A percentile compares a stretch with the other conserved stretches of the same genome.
Conservation (phyloP, 2,888 invertebrate genomes). For the Piscicola geometra region DNA sequence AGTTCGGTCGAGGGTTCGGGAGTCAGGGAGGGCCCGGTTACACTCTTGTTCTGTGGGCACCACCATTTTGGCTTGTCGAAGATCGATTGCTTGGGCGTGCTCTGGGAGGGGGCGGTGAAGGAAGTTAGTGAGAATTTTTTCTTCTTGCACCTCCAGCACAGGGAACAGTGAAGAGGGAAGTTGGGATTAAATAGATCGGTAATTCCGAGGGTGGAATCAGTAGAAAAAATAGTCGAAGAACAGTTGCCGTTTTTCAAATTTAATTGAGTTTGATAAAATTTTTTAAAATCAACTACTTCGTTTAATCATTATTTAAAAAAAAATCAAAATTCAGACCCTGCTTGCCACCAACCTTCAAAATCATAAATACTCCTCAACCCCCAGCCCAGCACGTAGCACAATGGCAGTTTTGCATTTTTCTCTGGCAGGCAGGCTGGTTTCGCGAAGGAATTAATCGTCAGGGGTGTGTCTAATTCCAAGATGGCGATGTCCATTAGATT, state of each 20-base stretch:
- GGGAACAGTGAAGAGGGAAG: too few relatives aligned
- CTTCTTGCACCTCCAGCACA: too few relatives aligned
- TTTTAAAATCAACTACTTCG: too few relatives aligned
- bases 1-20: not conserved
- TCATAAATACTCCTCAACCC: slow-evolving; percentile 10
- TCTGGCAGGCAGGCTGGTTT: slow-evolving; percentile 37
- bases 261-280: too few relatives aligned
- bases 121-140: not conserved
- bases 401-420: not conserved
- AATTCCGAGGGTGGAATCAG: too few relatives aligned
- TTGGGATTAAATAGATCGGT: too few relatives aligned
- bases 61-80: slow-evolving; percentile 49
- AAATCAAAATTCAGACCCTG: not conserved
- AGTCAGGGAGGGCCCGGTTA: slow-evolving; percentile 43
- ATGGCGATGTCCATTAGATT: slow-evolving; percentile 37
- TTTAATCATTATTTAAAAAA: slow-evolving; percentile 5
- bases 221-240: too few relatives aligned
- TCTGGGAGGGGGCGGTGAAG: not conserved
- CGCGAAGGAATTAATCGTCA: slow-evolving; percentile 22
- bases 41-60: slow-evolving; percentile 47
- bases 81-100: slow-evolving; percentile 15
- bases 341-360: not conserved
- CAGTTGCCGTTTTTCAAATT: too few relatives aligned
- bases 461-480: slow-evolving; percentile 25
- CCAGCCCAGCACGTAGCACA: slow-evolving; percentile 38